phyloP scores from a whole-genome alignment of 2,113 vertebrate species.

The Anser brachyrhynchus region DNA sequence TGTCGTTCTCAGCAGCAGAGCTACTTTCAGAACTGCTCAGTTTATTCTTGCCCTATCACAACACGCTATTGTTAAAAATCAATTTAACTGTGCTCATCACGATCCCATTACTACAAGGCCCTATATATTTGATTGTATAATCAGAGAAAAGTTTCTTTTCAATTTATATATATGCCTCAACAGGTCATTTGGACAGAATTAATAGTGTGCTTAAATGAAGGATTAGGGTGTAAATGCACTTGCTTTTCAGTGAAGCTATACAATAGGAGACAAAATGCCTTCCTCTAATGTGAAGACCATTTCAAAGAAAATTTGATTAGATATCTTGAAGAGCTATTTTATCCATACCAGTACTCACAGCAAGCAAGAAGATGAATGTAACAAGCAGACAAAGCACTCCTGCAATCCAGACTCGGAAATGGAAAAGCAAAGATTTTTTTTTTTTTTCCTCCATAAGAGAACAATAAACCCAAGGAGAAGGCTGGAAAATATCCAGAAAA shows the following conservation, averaged over 20 bases:
- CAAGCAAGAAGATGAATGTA: neutral
- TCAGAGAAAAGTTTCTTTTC: neutral
- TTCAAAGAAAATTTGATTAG: neutral
- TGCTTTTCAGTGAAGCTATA: neutral
- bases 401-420: neutral
- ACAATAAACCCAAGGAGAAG: neutral
- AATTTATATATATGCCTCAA: neutral
- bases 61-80: neutral
- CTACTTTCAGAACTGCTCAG: neutral
- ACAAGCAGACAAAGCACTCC: neutral
- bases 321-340: neutral
- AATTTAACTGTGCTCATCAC: neutral
- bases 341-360: neutral
- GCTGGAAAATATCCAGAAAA: neutral
- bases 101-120: neutral
- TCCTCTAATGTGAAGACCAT: neutral
- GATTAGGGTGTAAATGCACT: neutral
- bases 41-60: neutral
- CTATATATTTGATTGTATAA: neutral
- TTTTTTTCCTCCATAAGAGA: neutral
- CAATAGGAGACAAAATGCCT: neutral
- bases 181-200: neutral
- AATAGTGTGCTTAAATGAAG: neutral
- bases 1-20: neutral
- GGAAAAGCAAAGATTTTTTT: neutral